Base-by-base conservation (phyloP, 2,113 vertebrate genomes). In the Xyrauchen texanus region DNA sequence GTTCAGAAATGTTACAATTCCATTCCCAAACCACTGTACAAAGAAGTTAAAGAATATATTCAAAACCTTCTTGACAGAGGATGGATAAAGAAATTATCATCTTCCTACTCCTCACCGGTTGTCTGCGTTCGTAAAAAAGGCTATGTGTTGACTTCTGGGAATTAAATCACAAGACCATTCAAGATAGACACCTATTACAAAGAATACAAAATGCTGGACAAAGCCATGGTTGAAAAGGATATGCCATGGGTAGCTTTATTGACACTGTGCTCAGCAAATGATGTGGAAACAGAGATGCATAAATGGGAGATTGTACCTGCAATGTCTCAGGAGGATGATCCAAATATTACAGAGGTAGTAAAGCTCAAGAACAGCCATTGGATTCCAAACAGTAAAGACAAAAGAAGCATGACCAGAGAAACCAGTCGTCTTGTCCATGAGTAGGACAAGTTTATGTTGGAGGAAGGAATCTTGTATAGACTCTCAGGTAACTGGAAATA, bases 1-100 rank as follows among this genome's bases (percentile, higher is more conserved):
- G 67, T 85, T 0, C 84, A 85, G 21, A 80, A 61, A 1, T 63
- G 42, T 11, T 85, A 85, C 4, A 80, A 68, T 13, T 52, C 84
- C 1, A 77, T 80, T 4, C 80, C 80, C 0, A 82, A 73, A 9
- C 82, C 85, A 5, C 49, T 81, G 1, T 81, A 76, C 16, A 80
- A 80, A 12, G 65, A 82, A 44, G 80, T 80, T 0, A 82, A 78
- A n/a, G 68, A 81, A 0, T 80, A 80, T 58, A 9, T 83, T 0
- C 82, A 73, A 34, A 81, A 83, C 15, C 67, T 83, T 0, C 5
- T 67, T 1, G 58, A 80, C 13, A 5, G 45, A 49, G 68, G 77
- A 0, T 82, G 71, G 76, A 83, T 83, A 2, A 8, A 13, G 6
- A 86, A 82, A 45, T 83, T 72, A 3, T 12, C 47, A 6, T 71